Evolutionary conservation across 2,113 vertebrate genomes (phyloP).

Genomic region (Agelaius phoeniceus): DNA sequence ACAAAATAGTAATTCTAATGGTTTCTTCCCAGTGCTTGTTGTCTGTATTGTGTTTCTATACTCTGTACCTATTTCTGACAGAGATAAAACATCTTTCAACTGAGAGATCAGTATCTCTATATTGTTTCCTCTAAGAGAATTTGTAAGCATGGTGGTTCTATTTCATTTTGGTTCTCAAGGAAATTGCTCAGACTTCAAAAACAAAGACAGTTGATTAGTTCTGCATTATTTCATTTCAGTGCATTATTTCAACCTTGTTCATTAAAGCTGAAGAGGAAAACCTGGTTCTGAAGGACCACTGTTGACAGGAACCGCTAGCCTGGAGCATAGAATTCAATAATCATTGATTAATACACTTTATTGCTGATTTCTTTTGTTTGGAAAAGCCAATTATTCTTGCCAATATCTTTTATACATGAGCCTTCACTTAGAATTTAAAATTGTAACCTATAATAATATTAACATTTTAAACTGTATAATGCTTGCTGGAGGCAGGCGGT

Average conservation of each 20-base stretch:
- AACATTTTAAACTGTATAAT: conserved; percentile 33
- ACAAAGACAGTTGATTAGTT: conserved; percentile 47
- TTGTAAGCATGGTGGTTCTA: neutral
- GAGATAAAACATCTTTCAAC: neutral
- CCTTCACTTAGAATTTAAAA: conserved; percentile 42
- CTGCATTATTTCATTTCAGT: conserved; percentile 58
- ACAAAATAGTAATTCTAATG: neutral
- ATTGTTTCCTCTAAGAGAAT: neutral
- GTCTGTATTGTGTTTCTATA: neutral
- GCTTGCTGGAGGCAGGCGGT: neutral
- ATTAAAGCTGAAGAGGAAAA: conserved; percentile 68
- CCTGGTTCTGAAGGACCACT: conserved; percentile 52
- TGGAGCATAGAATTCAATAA: conserved; percentile 70
- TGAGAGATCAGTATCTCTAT: neutral
- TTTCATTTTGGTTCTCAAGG: conserved; percentile 20
- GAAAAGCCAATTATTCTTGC: conserved; percentile 64
- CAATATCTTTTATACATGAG: conserved; percentile 60
- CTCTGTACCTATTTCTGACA: neutral
- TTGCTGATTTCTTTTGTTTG: conserved; percentile 65
- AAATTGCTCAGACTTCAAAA: conserved; percentile 32
- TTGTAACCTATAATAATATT: neutral
- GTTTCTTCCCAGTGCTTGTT: neutral
- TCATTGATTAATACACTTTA: conserved; percentile 73
- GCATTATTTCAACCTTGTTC: conserved; percentile 66
- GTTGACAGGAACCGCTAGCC: conserved; percentile 60